Conservation (phyloP, 2,113 vertebrate species). For the Sphaerodactylus townsendi region DNA sequence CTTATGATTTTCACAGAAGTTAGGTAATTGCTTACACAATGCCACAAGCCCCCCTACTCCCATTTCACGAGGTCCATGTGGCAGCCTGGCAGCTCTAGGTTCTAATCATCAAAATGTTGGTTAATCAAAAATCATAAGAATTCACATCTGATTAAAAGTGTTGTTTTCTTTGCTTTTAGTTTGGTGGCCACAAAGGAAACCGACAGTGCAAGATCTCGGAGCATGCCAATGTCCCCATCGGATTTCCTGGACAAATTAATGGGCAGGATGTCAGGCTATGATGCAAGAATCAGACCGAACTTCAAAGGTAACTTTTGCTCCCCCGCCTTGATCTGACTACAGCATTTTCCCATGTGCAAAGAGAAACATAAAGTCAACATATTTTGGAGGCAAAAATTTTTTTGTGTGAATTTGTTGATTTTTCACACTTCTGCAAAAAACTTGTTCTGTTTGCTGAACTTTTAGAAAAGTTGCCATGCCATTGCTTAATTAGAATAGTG, state of each 20-base stretch:
- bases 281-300: slow-evolving; percentile 96
- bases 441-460: not conserved
- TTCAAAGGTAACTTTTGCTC: slow-evolving; percentile 89
- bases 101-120: not conserved
- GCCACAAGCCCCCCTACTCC: too few relatives aligned
- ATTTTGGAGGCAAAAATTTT: not conserved
- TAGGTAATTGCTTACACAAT: too few relatives aligned
- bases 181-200: slow-evolving; percentile 89
- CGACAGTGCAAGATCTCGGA: slow-evolving; percentile 81
- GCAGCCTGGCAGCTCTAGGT: too few relatives aligned
- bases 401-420: not conserved
- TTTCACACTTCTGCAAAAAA: not conserved
- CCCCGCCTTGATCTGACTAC: not conserved
- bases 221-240: slow-evolving; percentile 91
- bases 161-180: slow-evolving; percentile 71
- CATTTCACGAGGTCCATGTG: too few relatives aligned
- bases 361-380: not conserved
- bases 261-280: slow-evolving; percentile 96
- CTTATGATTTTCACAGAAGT: too few relatives aligned
- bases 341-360: not conserved
- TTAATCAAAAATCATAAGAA: slow-evolving; percentile 4
- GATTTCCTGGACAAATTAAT: slow-evolving; percentile 98
- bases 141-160: slow-evolving; percentile 30
- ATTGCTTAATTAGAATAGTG: too few relatives aligned
- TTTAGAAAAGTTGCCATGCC: not conserved